Evolutionary conservation across 1,140 invertebrate species (phyloP), one percentile per base, ranked within the genome.

Genomic region (Zaprionus ghesquierei): DNA sequence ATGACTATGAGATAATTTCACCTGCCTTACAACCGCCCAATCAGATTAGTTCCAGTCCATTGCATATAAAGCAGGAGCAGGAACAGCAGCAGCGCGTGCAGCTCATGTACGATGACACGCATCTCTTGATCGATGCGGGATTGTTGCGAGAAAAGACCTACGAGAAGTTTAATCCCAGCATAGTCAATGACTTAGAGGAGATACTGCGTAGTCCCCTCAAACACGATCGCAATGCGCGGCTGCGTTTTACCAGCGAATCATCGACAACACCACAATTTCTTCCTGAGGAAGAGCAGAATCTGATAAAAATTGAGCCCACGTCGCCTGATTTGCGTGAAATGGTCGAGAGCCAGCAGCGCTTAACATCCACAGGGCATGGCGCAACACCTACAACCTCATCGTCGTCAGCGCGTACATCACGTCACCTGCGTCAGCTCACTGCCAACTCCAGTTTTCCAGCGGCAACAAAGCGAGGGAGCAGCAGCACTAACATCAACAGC

Each of bases 181-280:
- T 90, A 46, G 91, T 91, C 3, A 92, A 91, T 55, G 91, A 92
- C 72, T 62, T 92, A 29, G 91, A 92, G 76, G 91, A 92, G 41
- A 92, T 92, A 23, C 49, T 92, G 13, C 79, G 91, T 35, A 92
- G 91, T 44, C 91, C 91, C 1, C 73, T 84, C 0, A 92, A 92
- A 41, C 76, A 79, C 38, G 86, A 91, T 41, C 74, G 77, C 1
- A 89, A 81, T 29, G 18, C 77, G 2, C 76, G 85, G 0, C 72
- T 90, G 49, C 81, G 89, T 18, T 90, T 89, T 22, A 89, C 79
- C 29, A 92, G 86, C 46, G 90, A 90, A 64, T 89, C 81, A 0
- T 89, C 89, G 18, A 90, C 77, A 29, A 89, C 80, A 29, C 90
- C 75, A 5, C 90, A 91, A 18, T 91, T 85, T 58, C 61, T 91